Conservation (phyloP, 2,113 vertebrate genomes). For the Ellobius talpinus region DNA sequence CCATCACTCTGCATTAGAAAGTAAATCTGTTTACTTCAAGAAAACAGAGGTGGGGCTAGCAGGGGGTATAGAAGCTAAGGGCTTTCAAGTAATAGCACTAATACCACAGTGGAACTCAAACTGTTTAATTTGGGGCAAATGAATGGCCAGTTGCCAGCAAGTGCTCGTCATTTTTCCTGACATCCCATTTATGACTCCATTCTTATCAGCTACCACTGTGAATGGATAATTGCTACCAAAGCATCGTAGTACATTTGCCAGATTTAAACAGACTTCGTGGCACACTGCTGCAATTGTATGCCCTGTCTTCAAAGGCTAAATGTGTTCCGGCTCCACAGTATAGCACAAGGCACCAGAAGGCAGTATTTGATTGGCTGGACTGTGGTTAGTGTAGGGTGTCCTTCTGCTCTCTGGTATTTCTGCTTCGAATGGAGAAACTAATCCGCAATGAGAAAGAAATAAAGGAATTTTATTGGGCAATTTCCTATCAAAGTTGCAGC, state of each 20-base stretch:
- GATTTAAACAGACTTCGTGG: conserved; percentile 76
- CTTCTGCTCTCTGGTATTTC: conserved; percentile 45
- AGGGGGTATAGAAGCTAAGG: conserved; percentile 45
- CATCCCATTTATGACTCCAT: conserved; percentile 71
- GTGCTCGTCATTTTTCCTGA: conserved; percentile 73
- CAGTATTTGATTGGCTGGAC: conserved; percentile 30
- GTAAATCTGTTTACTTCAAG: conserved; percentile 60
- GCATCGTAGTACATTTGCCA: conserved; percentile 63
- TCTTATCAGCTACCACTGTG: conserved; percentile 75
- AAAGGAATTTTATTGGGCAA: conserved; percentile 55
- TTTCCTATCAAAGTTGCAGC: background rate
- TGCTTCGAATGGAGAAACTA: background rate
- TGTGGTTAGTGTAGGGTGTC: conserved; percentile 12
- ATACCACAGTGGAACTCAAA: conserved; percentile 67
- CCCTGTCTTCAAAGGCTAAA: conserved; percentile 73
- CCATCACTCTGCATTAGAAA: background rate
- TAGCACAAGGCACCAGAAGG: conserved; percentile 63
- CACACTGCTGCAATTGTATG: conserved; percentile 55
- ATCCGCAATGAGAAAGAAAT: conserved; percentile 26
- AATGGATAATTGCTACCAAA: conserved; percentile 80
- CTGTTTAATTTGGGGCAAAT: conserved; percentile 77
- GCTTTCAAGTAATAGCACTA: conserved; percentile 55
- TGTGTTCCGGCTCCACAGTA: conserved; percentile 42
- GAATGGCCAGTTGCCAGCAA: conserved; percentile 72
- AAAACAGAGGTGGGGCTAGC: conserved; percentile 4